Evolutionary conservation across 2,113 vertebrate genomes (phyloP).

Genomic region (Limanda limanda): DNA sequence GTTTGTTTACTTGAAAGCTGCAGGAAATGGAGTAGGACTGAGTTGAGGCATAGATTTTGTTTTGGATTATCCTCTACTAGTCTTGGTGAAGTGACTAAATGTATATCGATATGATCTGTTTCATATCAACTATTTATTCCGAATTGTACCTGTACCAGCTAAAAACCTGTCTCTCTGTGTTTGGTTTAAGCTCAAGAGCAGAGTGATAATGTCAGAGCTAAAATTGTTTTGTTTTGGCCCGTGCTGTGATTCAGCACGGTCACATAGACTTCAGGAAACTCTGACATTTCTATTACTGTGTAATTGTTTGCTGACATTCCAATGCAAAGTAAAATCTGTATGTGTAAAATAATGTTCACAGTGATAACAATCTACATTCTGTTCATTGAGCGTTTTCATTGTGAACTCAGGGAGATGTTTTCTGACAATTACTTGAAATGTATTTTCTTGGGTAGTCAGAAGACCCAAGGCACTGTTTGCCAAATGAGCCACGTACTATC

Average conservation of each 20-base stretch:
- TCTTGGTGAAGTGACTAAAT: constrained; percentile 25
- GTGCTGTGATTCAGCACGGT: background rate
- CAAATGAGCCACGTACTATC: constrained; percentile 36
- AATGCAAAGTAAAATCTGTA: background rate
- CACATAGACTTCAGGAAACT: background rate
- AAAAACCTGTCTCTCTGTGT: background rate
- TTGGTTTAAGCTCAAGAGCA: background rate
- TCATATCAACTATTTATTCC: constrained; percentile 70
- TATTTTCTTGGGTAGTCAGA: background rate
- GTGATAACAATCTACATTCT: constrained; percentile 20
- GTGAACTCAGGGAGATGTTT: constrained; percentile 58
- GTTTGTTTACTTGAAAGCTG: constrained; percentile 13
- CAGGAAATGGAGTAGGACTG: constrained; percentile 1
- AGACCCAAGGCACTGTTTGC: constrained; percentile 10
- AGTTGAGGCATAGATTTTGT: background rate
- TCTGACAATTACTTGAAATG: constrained; percentile 16
- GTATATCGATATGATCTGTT: constrained; percentile 53
- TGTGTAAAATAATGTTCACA: background rate
- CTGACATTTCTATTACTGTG: background rate
- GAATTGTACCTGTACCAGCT: constrained; percentile 5
- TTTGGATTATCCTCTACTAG: background rate
- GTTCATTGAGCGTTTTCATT: constrained; percentile 7
- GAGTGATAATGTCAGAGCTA: background rate
- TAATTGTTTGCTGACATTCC: background rate
- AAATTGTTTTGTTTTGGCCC: background rate